Evolutionary conservation across 2,113 vertebrate species (phyloP).

Genomic region (Oplegnathus fasciatus): DNA sequence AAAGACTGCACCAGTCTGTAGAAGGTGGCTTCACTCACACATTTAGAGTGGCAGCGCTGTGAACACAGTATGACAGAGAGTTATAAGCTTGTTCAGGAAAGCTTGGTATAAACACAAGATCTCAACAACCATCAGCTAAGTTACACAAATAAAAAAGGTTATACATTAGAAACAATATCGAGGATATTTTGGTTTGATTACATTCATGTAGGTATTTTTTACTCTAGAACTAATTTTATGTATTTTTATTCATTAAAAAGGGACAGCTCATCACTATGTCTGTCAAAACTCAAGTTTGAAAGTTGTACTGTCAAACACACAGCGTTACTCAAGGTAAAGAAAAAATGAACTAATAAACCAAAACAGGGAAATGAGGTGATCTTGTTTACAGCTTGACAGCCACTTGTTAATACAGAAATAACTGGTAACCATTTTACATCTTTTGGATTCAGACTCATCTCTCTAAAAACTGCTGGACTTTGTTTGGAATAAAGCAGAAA

Average conservation of each 20-base stretch:
- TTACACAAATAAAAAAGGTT: background rate
- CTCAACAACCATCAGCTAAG: background rate
- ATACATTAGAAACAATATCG: background rate
- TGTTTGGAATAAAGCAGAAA: background rate
- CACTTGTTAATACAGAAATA: background rate
- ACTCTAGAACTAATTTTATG: background rate
- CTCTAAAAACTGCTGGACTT: background rate
- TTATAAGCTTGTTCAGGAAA: background rate
- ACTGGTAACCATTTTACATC: background rate
- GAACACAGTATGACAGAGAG: conserved; percentile 40
- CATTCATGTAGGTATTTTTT: background rate
- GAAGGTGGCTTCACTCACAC: conserved; percentile 95
- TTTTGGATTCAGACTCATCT: background rate
- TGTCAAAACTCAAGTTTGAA: background rate
- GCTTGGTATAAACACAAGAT: background rate
- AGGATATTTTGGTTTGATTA: background rate
- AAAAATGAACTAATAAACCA: background rate
- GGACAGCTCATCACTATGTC: background rate
- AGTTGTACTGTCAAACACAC: background rate
- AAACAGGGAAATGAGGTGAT: background rate
- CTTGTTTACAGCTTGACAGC: background rate
- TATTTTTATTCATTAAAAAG: background rate
- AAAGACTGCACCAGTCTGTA: conserved; percentile 98
- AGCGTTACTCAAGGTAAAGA: background rate
- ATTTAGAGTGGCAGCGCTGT: conserved; percentile 97